phyloP scores from a whole-genome alignment of 1,140 invertebrate genomes.

The Pseudomyrmex flavicornis region DNA sequence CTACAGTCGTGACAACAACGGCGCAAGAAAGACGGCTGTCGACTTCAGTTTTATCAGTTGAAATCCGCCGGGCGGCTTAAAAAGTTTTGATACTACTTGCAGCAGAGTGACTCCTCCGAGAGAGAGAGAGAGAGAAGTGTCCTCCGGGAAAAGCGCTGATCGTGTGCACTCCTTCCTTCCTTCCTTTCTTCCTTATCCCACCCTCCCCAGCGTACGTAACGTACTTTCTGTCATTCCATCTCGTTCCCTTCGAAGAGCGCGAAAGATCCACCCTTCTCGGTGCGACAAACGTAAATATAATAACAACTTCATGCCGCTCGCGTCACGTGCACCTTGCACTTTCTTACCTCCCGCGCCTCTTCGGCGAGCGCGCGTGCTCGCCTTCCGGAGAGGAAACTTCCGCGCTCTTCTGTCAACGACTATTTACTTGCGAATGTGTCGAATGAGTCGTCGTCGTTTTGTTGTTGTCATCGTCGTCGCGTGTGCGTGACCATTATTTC shows the following conservation, averaged over 20 bases:
- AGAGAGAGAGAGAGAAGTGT: slow-evolving; percentile 1
- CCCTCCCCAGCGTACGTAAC: slow-evolving; percentile 13
- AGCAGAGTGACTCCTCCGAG: not conserved
- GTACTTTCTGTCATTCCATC: slow-evolving; percentile 30
- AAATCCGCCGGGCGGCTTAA: slow-evolving; percentile 50
- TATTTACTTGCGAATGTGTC: slow-evolving; percentile 32
- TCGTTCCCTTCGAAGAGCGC: not conserved
- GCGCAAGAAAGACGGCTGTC: slow-evolving; percentile 31
- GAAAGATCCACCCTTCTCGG: not conserved
- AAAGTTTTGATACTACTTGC: slow-evolving; percentile 50
- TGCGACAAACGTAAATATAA: slow-evolving; percentile 55
- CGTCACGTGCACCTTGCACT: slow-evolving; percentile 24
- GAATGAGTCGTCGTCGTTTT: not conserved
- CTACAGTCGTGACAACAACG: not conserved
- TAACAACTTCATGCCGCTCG: slow-evolving; percentile 42
- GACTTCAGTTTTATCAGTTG: slow-evolving; percentile 48
- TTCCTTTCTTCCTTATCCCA: not conserved
- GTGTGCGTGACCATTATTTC: not conserved
- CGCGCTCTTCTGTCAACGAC: slow-evolving; percentile 29
- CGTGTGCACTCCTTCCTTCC: slow-evolving; percentile 9
- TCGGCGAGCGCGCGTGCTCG: not conserved
- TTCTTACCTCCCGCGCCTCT: slow-evolving; percentile 6
- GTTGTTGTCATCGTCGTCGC: too few species aligned
- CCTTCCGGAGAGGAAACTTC: slow-evolving; percentile 45
- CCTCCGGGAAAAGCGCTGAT: slow-evolving; percentile 29